Base-by-base conservation (phyloP, 1,140 invertebrate species). In the Zophobas morio region DNA sequence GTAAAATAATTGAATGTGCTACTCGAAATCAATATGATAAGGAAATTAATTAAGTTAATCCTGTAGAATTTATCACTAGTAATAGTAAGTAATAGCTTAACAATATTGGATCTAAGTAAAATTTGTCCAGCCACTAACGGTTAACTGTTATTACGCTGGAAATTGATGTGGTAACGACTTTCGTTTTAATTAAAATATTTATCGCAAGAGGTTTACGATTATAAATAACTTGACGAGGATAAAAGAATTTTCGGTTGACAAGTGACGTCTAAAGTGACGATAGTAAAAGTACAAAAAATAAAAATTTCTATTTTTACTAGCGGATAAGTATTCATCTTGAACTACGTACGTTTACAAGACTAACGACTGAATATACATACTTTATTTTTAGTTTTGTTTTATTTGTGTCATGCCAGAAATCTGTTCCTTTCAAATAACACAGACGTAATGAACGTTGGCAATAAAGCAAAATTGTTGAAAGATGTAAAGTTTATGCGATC, bases 371-470 rank as follows among this genome's bases (percentile, higher is more conserved):
- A 66, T 66, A 66, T 63, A 63, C 57, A 66, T 66, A 66, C n/a
- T 66, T 66, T 66, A 66, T 66, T 66, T 66, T 66, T 66, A 66
- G 60, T 66, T 46, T 66, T 66, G 60, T 66, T 66, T 66, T 66
- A 66, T 66, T 66, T 66, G 60, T 66, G 39, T 66, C 60, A 66
- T 66, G 60, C 60, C 60, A 66, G 60, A 66, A 66, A 42, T 66
- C 60, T 66, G 60, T 66, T 66, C 33, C 39, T 33, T 66, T 66
- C 60, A 42, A 66, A 66, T 66, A 66, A 66, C 60, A 66, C 20
- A 66, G 39, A 66, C 60, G 60, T 42, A 66, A 66, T 66, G 60
- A 39, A 46, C 39, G 60, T 66, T 66, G 60, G 60, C 60, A 42
- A 66, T 40, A 42, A 66, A 66, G 35, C 60, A 39, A 66, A 60